phyloP scores from a whole-genome alignment of 2,113 vertebrate genomes.

The Fregetta grallaria region DNA sequence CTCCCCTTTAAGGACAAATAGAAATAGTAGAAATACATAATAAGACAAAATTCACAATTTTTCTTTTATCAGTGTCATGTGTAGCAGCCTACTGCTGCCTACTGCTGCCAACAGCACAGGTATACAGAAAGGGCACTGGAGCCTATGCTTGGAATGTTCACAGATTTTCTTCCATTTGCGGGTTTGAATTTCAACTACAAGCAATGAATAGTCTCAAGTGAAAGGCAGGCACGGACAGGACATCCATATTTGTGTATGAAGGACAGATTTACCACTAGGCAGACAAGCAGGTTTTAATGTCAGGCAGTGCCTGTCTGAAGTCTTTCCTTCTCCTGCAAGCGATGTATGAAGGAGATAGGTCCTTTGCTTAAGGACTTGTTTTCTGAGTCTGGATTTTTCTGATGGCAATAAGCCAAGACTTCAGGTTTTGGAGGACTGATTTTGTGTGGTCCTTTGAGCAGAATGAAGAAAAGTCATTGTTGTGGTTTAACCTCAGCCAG shows the following conservation, averaged over 20 bases:
- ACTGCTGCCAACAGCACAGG: background rate
- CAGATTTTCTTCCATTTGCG: background rate
- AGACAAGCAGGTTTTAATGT: conserved; percentile 27
- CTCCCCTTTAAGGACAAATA: background rate
- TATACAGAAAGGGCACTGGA: background rate
- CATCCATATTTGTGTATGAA: background rate
- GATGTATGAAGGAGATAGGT: background rate
- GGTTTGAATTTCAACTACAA: background rate
- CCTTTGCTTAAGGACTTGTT: background rate
- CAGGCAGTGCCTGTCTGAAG: background rate
- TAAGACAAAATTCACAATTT: background rate
- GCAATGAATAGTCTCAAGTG: background rate
- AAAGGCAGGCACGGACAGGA: background rate
- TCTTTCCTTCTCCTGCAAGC: background rate
- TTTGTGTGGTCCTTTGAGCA: background rate
- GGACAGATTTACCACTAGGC: background rate
- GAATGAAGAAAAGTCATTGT: background rate
- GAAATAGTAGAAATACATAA: background rate
- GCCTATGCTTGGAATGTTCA: background rate
- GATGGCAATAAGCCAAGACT: background rate
- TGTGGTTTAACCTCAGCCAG: too few species aligned
- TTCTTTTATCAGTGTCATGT: background rate
- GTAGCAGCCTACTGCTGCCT: background rate
- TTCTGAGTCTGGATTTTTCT: background rate
- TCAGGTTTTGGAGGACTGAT: background rate